Evolutionary conservation across 2,113 vertebrate genomes (phyloP).

Genomic region (Columbina picui): DNA sequence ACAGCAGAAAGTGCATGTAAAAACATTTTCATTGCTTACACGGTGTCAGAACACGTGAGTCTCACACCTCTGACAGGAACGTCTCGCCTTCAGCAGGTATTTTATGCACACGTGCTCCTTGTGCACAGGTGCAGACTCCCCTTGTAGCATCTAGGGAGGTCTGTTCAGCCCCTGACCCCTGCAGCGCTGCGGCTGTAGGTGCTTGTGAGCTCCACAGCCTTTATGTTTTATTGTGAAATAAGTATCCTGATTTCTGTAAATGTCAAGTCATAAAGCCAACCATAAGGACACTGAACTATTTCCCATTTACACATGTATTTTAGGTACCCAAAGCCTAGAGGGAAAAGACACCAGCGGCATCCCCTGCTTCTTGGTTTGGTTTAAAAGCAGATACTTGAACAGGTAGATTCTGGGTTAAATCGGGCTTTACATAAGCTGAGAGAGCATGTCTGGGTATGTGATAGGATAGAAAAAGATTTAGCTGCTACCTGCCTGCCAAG

Average conservation of each 20-base stretch:
- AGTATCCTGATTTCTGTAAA: background rate
- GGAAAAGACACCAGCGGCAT: background rate
- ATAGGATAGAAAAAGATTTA: constrained; percentile 4
- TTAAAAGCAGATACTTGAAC: background rate
- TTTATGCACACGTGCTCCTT: background rate
- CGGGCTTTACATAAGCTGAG: constrained; percentile 23
- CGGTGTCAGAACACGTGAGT: background rate
- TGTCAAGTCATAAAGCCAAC: background rate
- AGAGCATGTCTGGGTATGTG: background rate
- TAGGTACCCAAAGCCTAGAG: background rate
- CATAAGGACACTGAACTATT: background rate
- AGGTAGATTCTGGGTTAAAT: constrained; percentile 7
- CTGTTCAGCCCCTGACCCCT: background rate
- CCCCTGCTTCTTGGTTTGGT: background rate
- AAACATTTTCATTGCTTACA: background rate
- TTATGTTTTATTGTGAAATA: background rate
- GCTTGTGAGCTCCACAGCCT: background rate
- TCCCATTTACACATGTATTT: background rate
- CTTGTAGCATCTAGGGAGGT: accelerated
- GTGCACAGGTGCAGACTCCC: accelerated
- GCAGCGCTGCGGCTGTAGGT: accelerated
- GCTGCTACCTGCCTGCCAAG: background rate
- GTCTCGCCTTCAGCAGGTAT: background rate
- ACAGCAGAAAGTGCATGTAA: accelerated
- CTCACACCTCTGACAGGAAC: accelerated